Base-by-base conservation (phyloP, 2,797 vertebrate genomes). In the Sciurus vulgaris region DNA sequence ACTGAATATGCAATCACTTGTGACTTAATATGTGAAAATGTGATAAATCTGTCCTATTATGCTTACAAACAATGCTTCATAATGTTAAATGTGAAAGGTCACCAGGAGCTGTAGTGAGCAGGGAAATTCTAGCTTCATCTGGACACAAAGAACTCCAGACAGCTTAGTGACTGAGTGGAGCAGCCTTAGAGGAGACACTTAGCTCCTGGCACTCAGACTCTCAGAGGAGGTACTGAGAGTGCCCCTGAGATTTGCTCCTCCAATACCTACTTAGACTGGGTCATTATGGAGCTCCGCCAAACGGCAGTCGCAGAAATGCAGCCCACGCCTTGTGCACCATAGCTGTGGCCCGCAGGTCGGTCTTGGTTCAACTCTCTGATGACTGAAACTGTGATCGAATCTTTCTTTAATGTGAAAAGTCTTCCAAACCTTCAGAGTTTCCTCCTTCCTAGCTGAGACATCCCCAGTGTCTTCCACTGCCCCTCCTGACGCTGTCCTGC, bases 1-100 rank as follows among this genome's bases (percentile, higher is more conserved):
- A 94, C 93, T 89, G 95, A 95, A 96, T 96, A 82, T 87, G 78
- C 86, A 86, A 95, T 96, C 94, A 65, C 96, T 76, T 59, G 84
- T 59, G 96, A 90, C 78, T 95, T 74, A 65, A 87, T 91, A 70
- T 3, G 35, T 78, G 93, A 76, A 91, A 83, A 86, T 67, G 63
- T 90, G 94, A 94, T 78, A 76, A 86, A 96, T 97, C 89, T 91
- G 24, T 84, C 93, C 94, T 70, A 73, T 95, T 95, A 69, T 4
- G 63, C 69, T 94, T 76, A 38, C 83, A 93, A 89, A 38, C 94
- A 93, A 87, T 67, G 85, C 79, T 59, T 69, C 77, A 65, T 24
- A 54, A 81, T 83, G 81, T 86, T 86, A 44, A 78, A 49, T 63
- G 44, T 76, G 63, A 41, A 76, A 74, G 65, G 44, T 28, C 72